Conservation (phyloP, 2,113 vertebrate species). For the Carassius auratus region DNA sequence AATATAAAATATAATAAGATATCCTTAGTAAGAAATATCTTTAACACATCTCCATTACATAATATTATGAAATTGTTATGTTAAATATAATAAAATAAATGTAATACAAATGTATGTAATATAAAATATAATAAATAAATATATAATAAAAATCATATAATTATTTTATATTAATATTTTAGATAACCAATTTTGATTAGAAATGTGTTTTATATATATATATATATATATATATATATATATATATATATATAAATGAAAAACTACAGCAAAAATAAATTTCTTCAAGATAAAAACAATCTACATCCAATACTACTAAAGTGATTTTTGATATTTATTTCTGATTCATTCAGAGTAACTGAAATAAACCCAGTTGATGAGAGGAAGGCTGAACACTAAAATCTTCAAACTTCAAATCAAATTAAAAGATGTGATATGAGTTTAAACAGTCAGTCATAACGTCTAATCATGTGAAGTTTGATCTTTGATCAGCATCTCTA, state of each 20-base stretch:
- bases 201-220: background rate
- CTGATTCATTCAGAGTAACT: background rate
- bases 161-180: background rate
- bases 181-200: background rate
- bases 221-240: background rate
- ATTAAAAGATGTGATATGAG: background rate
- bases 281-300: background rate
- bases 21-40: no score
- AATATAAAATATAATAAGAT: no score
- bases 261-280: background rate
- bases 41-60: no score
- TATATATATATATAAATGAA: background rate
- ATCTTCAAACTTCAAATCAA: background rate
- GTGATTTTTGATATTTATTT: background rate
- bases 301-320: background rate
- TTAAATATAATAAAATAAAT: no score
- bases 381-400: background rate
- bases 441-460: conserved; percentile 24
- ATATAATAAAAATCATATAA: no score
- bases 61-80: no score
- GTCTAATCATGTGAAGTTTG: conserved; percentile 63
- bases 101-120: no score
- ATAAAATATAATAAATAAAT: no score
- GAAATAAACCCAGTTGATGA: background rate
- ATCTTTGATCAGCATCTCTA: conserved; percentile 17